Evolutionary conservation across 2,888 invertebrate species (phyloP).

Genomic region (Danaus chrysippus): DNA sequence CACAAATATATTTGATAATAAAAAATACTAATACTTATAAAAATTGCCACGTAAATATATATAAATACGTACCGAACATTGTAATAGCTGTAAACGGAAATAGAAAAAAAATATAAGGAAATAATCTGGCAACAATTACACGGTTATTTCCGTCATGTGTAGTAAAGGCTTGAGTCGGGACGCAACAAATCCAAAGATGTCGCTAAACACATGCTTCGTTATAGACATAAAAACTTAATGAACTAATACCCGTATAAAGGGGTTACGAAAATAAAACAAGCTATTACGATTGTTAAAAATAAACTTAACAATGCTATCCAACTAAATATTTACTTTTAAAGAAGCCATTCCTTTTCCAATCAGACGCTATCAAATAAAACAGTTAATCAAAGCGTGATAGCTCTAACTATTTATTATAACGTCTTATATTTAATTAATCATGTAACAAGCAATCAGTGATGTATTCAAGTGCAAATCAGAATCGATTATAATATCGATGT

Average conservation of each 20-base stretch:
- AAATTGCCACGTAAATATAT: background rate
- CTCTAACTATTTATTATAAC: conserved; percentile 40
- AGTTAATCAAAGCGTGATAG: conserved; percentile 19
- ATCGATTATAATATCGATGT: conserved; percentile 26
- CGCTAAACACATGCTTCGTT: conserved; percentile 39
- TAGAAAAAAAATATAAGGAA: conserved; percentile 12
- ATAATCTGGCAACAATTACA: conserved; percentile 26
- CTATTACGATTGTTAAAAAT: background rate
- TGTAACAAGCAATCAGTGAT: conserved; percentile 42
- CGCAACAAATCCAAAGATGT: conserved; percentile 31
- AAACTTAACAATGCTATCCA: background rate
- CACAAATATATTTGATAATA: too few species aligned
- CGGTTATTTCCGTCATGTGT: conserved; percentile 11
- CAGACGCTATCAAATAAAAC: conserved; percentile 14
- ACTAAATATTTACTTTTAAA: conserved; percentile 1
- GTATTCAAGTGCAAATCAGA: conserved; percentile 44
- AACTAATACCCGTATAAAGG: conserved; percentile 76
- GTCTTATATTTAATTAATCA: conserved; percentile 38
- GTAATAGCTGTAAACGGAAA: background rate
- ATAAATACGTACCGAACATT: background rate
- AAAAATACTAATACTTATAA: background rate
- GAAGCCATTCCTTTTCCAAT: background rate
- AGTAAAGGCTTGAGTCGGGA: conserved; percentile 23
- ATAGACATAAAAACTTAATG: conserved; percentile 73
- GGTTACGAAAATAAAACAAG: conserved; percentile 70